Base-by-base conservation (phyloP, 1,140 invertebrate genomes). In the Bombus superbus region DNA sequence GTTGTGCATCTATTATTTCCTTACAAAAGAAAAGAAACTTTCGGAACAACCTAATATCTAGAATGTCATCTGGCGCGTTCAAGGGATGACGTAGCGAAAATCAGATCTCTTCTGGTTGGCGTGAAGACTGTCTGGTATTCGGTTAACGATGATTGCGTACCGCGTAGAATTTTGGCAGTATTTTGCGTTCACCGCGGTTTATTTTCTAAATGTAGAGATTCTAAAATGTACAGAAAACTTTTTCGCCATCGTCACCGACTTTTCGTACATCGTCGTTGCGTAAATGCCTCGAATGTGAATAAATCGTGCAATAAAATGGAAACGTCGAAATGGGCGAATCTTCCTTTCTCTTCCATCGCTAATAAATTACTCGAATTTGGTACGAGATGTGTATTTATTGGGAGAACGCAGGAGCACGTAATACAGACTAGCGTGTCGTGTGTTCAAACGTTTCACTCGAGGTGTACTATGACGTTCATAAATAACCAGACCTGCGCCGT, bases 401-500 rank as follows among this genome's bases (percentile, higher is more conserved):
- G 8, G 25, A 32, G 78, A 69, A 80, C 13, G 25, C n/a, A 35
- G 18, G 2, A 32, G 64, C 35, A 35, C n/a, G 66, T 80, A 40
- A 22, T 71, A 81, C 38, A 35, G 47, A 47, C 13, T 22, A 32
- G 44, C n/a, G 35, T 71, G 66, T 71, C 66, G 32, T 57, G 28
- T 71, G 25, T n/a, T 66, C 32, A 42, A 71, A 53, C 66, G 78
- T 81, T 81, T 81, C 68, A 57, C 78, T 53, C 47, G 78, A 25
- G 35, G 47, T 74, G 18, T 64, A 53, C 77, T 44, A 74, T 59
- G 59, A 32, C 47, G 73, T 71, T 38, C 42, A 75, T 78, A 81
- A 88, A 78, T 86, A 77, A 85, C 47, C 73, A 28, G 18, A 25
- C 38, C 68, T 11, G 40, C 69, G n/a, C 64, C 28, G 71, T 57